A percentile compares a stretch with the other conserved stretches of the same genome.
Evolutionary conservation across 2,888 invertebrate species (phyloP).

Genomic region (Xanthia togata): DNA sequence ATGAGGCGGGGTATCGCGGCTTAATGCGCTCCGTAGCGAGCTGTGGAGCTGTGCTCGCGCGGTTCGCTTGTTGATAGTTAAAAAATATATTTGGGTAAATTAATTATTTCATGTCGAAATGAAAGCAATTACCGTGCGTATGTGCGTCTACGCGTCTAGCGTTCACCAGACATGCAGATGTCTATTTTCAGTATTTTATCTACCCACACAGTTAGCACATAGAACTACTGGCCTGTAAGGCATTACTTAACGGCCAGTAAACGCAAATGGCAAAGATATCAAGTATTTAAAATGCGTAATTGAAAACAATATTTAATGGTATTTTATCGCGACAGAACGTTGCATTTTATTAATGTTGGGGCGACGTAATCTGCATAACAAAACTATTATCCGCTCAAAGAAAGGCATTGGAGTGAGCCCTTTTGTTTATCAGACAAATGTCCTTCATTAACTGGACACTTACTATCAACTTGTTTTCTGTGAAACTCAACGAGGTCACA

Average conservation of each 20-base stretch:
- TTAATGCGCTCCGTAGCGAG: constrained; percentile 83
- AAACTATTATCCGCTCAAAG: constrained; percentile 73
- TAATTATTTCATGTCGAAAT: constrained; percentile 77
- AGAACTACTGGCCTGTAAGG: constrained; percentile 43
- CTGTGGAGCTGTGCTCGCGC: constrained; percentile 70
- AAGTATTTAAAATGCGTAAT: constrained; percentile 67
- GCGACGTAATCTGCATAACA: constrained; percentile 67
- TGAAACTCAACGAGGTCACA: constrained; percentile 68
- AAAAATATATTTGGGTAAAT: constrained; percentile 77
- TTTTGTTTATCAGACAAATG: constrained; percentile 79
- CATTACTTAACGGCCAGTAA: constrained; percentile 62
- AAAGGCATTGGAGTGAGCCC: constrained; percentile 68
- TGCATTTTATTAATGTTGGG: constrained; percentile 65
- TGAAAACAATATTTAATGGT: constrained; percentile 69
- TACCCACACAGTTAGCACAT: constrained; percentile 27
- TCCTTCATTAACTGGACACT: constrained; percentile 76
- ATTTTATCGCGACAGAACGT: constrained; percentile 64
- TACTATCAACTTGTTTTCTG: constrained; percentile 77
- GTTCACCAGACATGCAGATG: constrained; percentile 25
- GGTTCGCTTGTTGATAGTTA: constrained; percentile 72
- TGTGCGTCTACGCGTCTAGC: constrained; percentile 13
- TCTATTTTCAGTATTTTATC: constrained; percentile 51
- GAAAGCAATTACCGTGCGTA: constrained; percentile 61
- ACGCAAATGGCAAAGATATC: constrained; percentile 66
- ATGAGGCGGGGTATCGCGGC: constrained; percentile 84